A percentile compares a stretch with the other conserved stretches of the same genome.
phyloP scores from a whole-genome alignment of 1,140 invertebrate species.

The Eubasilissa regina region DNA sequence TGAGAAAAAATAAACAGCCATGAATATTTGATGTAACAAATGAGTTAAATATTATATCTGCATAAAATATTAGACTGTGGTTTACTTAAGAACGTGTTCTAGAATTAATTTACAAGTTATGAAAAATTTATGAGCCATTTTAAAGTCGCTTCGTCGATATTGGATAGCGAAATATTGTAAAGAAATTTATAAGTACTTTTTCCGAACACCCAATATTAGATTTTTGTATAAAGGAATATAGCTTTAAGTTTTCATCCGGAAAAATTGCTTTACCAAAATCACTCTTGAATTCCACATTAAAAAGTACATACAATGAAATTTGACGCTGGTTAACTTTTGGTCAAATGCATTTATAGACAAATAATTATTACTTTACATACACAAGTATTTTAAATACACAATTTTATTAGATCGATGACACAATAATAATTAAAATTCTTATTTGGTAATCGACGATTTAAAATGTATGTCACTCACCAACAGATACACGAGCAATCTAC shows the following conservation, averaged over 20 bases:
- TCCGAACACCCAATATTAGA: slow-evolving; percentile 34
- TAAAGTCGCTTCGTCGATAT: slow-evolving; percentile 2
- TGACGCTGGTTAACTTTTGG: too few species aligned
- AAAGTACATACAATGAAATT: not conserved
- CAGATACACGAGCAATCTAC: not conserved
- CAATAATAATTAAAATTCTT: too few species aligned
- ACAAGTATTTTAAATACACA: too few species aligned
- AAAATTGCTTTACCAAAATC: slow-evolving; percentile 39
- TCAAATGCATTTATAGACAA: too few species aligned
- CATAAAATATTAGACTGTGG: too few species aligned
- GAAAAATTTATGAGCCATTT: slow-evolving; percentile 1
- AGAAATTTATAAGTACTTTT: slow-evolving; percentile 26
- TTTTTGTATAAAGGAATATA: slow-evolving; percentile 24
- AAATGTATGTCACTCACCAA: not conserved
- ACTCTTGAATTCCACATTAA: slow-evolving; percentile 8
- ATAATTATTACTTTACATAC: too few species aligned
- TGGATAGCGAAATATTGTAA: slow-evolving; percentile 23
- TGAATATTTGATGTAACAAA: too few species aligned
- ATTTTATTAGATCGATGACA: too few species aligned
- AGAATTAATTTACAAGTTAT: slow-evolving; percentile 1
- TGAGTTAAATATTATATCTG: too few species aligned
- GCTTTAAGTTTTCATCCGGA: slow-evolving; percentile 41
- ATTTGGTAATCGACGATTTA: too few species aligned
- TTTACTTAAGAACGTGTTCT: too few species aligned
- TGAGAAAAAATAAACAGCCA: too few species aligned